Evolutionary conservation across 2,113 vertebrate species (phyloP).

Genomic region (Cyprinodon brontotheroides): DNA sequence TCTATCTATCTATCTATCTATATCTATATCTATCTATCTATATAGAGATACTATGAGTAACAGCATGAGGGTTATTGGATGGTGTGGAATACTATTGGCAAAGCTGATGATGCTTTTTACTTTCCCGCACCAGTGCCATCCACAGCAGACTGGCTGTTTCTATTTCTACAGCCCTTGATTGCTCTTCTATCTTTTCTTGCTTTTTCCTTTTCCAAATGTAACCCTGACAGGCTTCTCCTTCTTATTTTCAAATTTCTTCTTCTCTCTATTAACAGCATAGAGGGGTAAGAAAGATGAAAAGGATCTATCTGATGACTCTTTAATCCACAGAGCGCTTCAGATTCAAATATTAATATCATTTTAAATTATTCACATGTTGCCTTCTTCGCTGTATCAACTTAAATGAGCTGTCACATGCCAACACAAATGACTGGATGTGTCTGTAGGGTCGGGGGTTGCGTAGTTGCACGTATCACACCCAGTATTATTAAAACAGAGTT

Average conservation of each 20-base stretch:
- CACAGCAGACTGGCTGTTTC: neutral
- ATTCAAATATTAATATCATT: slow-evolving; percentile 68
- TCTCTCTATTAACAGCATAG: slow-evolving; percentile 10
- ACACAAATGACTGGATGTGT: neutral
- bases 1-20: too few relatives aligned
- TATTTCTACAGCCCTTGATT: neutral
- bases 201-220: neutral
- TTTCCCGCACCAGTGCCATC: neutral
- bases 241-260: neutral
- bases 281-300: slow-evolving; percentile 35
- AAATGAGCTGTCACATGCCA: slow-evolving; percentile 30
- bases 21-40: too few relatives aligned
- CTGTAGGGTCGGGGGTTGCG: neutral
- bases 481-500: neutral
- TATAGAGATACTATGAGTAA: too few relatives aligned
- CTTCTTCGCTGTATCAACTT: slow-evolving; percentile 17
- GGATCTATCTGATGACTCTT: slow-evolving; percentile 45
- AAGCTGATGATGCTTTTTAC: slow-evolving; percentile 6
- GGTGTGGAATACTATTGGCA: neutral
- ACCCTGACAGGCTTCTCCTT: neutral
- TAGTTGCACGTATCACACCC: neutral
- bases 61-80: neutral
- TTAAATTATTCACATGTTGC: slow-evolving; percentile 63
- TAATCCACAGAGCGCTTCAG: slow-evolving; percentile 48
- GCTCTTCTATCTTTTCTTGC: neutral